Evolutionary conservation across 2,888 invertebrate species (phyloP).

Genomic region (Mellilla xanthometata): DNA sequence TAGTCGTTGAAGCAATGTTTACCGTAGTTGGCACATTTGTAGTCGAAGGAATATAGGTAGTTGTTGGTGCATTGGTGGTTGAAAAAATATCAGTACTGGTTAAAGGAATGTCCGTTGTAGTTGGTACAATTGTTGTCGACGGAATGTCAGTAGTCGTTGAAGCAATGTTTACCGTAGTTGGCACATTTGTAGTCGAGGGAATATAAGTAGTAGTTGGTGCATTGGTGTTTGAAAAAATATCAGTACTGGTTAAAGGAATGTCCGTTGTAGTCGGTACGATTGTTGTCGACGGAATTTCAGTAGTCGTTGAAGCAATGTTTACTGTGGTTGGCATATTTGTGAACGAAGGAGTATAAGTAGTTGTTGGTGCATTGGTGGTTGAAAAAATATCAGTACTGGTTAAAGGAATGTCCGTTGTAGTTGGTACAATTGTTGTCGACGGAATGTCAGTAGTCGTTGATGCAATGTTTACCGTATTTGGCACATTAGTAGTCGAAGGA

Average conservation of each 20-base stretch:
- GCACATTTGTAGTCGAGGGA: neutral
- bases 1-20: neutral
- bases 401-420: too few species aligned
- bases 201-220: neutral
- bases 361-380: too few species aligned
- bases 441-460: neutral
- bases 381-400: too few species aligned
- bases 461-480: too few species aligned
- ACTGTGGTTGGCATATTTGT: too few species aligned
- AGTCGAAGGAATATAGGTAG: neutral
- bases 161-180: too few species aligned
- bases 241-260: neutral
- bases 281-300: neutral
- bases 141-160: neutral
- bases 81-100: neutral
- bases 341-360: too few species aligned
- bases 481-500: too few species aligned
- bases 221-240: neutral
- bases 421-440: neutral
- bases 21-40: neutral
- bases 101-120: neutral
- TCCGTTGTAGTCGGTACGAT: neutral
- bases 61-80: neutral
- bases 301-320: neutral
- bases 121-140: neutral